Evolutionary conservation across 53 echinoderm and acorn worm genomes (phyloP), one percentile per base, ranked within the genome.

Genomic region (Stichopus horrens): DNA sequence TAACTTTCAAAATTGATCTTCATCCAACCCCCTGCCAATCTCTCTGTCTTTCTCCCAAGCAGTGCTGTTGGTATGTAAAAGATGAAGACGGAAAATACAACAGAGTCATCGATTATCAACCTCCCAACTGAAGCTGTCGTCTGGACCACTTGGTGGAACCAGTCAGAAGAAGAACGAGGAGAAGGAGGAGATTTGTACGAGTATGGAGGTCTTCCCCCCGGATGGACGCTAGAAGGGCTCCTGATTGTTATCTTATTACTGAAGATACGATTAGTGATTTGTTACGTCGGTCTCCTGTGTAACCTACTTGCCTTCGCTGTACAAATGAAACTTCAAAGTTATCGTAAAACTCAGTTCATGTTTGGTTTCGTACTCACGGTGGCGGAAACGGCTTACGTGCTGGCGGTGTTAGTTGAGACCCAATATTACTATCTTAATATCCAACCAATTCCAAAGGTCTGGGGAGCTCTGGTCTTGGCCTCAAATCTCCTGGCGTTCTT

Each of bases 291-390:
- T 21, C 58, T 83, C 4, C 21, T 83, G 0, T 14, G n/a, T 20
- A 83, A 83, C 84, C 8, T 51, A 11, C 5, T 65, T 4, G 65
- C 59, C 7, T 83, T 83, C 22, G 6, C 20, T 58, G 8, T 83
- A 57, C 84, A 83, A 59, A 18, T 83, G 6, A 60, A 83, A 60
- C 60, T 83, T 21, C 20, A 65, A 8, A 60, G 65, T 23, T 83
- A 21, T 58, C 84, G 58, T 4, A 83, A 59, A 58, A 65, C 66
- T 5, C 59, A 83, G 4, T 83, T 59, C 8, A 60, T 60, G 16
- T 83, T 83, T 23, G 60, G 21, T 8, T 21, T 19, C 7, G 37
- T 59, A 10, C 51, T 83, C 5, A 58, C 58, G 8, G 60, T 83
- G 13, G 8, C 66, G 18, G 84, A 83, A 22, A 9, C n/a, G 8